Conservation (phyloP, 2,113 vertebrate species). For the Chaenocephalus aceratus region DNA sequence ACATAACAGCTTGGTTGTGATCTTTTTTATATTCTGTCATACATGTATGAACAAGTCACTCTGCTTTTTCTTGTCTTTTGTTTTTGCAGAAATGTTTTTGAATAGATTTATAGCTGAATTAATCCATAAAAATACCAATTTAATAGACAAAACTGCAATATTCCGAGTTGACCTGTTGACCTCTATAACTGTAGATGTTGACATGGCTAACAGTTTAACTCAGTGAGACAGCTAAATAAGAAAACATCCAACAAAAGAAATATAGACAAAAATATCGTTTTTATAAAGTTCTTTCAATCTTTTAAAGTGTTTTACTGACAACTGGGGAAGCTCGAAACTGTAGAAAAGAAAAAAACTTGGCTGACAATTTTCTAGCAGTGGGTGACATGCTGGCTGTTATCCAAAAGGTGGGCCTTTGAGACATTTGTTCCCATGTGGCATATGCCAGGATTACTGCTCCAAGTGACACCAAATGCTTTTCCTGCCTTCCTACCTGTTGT, state of each 20-base stretch:
- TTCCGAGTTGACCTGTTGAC: slow-evolving; percentile 15
- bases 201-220: too few species aligned
- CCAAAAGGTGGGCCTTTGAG: slow-evolving; percentile 74
- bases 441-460: slow-evolving; percentile 77
- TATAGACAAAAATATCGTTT: neutral
- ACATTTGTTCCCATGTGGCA: slow-evolving; percentile 80
- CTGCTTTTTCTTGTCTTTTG: neutral
- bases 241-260: neutral
- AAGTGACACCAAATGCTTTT: slow-evolving; percentile 73
- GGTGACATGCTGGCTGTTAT: slow-evolving; percentile 52
- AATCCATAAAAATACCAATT: neutral
- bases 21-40: neutral
- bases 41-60: neutral
- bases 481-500: slow-evolving; percentile 60
- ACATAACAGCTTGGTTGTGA: slow-evolving; percentile 5
- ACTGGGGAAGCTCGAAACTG: neutral
- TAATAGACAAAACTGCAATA: neutral
- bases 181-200: too few species aligned
- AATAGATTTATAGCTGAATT: neutral
- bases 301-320: neutral
- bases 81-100: neutral
- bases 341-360: slow-evolving; percentile 7
- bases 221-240: neutral
- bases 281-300: neutral
- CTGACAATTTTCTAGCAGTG: slow-evolving; percentile 31